Percentiles rank a stretch among this genome's conserved stretches.
Conservation (phyloP, 2,113 vertebrate genomes). For the Dolichotis patagonum region DNA sequence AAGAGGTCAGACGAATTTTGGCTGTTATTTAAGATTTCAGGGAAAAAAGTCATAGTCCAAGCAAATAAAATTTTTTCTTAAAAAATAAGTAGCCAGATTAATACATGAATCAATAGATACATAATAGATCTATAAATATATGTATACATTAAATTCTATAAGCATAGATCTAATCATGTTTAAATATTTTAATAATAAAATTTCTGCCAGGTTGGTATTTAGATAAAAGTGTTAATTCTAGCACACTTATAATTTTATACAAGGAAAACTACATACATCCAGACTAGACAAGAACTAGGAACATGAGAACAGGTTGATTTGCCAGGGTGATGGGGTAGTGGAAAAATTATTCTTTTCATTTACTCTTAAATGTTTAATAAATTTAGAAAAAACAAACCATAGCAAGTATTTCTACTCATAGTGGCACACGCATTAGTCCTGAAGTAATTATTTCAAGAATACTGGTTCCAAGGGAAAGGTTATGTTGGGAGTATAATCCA, state of each 20-base stretch:
- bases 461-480: neutral
- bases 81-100: neutral
- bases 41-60: neutral
- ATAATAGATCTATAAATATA: neutral
- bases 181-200: neutral
- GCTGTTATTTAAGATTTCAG: neutral
- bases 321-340: neutral
- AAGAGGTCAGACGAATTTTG: neutral
- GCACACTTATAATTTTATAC: neutral
- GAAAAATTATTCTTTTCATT: slow-evolving; percentile 11
- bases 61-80: slow-evolving; percentile 2
- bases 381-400: slow-evolving; percentile 37
- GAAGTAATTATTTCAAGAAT: slow-evolving; percentile 8
- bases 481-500: slow-evolving; percentile 7
- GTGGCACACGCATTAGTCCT: neutral
- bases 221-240: neutral
- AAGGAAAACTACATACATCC: neutral
- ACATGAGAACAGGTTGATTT: slow-evolving; percentile 33
- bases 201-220: slow-evolving; percentile 18
- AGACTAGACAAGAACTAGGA: slow-evolving; percentile 10
- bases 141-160: neutral
- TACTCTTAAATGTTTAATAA: neutral
- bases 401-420: neutral
- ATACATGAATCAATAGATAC: neutral
- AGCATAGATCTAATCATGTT: neutral